These are phyloP conservation scores for Nemotelus pantherinus DNA, from an alignment of 2,888 invertebrate genomes.

Conservation along the genomic window DNA sequence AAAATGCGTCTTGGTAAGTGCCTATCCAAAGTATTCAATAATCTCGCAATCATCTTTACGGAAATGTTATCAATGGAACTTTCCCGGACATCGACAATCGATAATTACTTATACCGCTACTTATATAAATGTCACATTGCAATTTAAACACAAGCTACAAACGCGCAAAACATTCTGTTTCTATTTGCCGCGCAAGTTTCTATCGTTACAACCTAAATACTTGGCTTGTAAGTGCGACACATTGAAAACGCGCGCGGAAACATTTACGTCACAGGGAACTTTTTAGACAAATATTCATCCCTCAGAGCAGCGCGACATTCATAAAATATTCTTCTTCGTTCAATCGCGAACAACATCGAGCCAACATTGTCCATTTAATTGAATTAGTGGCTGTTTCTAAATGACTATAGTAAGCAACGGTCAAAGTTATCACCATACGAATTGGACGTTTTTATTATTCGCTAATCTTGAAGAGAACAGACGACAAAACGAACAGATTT, in stretches of 20 bases:
- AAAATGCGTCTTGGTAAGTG: slow-evolving; percentile 84
- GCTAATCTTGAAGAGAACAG: not conserved
- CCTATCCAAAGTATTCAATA: not conserved
- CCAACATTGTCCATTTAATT: slow-evolving; percentile 27
- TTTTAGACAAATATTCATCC: too few species aligned
- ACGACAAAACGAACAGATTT: too few species aligned
- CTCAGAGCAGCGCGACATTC: slow-evolving; percentile 4
- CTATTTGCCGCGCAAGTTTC: not conserved
- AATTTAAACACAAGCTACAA: not conserved
- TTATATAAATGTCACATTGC: not conserved
- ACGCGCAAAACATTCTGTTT: not conserved
- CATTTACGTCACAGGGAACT: slow-evolving; percentile 29
- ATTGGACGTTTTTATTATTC: slow-evolving; percentile 38
- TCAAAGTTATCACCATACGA: slow-evolving; percentile 5
- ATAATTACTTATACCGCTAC: not conserved
- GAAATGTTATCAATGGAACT: not conserved
- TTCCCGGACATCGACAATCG: slow-evolving; percentile 11
- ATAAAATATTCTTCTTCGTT: not conserved
- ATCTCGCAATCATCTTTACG: not conserved
- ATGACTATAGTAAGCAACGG: slow-evolving; percentile 10
- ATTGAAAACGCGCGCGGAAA: slow-evolving; percentile 9
- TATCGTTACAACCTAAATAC: not conserved
- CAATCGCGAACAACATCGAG: not conserved
- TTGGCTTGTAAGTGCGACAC: slow-evolving; percentile 31
- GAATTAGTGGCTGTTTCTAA: slow-evolving; percentile 35